These are phyloP conservation scores for Augochlora pura DNA, from an alignment of 1,140 invertebrate species.

Conservation along the genomic window DNA sequence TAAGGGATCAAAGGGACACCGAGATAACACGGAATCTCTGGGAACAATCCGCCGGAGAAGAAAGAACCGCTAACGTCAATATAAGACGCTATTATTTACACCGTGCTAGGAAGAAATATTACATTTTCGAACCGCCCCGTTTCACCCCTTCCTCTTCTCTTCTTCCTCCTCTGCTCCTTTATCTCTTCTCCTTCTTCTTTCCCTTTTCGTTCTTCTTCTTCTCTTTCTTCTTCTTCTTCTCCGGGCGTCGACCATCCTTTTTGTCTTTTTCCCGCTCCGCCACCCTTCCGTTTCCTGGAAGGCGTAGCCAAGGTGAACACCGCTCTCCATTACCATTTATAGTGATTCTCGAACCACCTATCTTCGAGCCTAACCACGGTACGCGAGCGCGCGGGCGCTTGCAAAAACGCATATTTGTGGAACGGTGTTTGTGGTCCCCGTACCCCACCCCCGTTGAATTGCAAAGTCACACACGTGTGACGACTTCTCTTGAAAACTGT, in stretches of 20 bases:
- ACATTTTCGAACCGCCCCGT: constrained; percentile 70
- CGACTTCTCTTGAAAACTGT: constrained; percentile 12
- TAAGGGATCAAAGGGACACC: not conserved
- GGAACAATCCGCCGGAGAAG: constrained; percentile 12
- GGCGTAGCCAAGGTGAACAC: constrained; percentile 53
- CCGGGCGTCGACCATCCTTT: not conserved
- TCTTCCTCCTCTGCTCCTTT: not conserved
- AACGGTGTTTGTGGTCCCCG: constrained; percentile 7
- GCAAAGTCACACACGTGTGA: constrained; percentile 45
- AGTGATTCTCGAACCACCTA: constrained; percentile 75
- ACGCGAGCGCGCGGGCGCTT: too few relatives aligned
- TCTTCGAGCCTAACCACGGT: constrained; percentile 49
- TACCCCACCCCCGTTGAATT: constrained; percentile 40
- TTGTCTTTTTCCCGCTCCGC: constrained; percentile 2
- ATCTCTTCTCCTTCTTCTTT: constrained; percentile 15
- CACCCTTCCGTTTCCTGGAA: constrained; percentile 44
- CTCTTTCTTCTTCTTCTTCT: constrained; percentile 10
- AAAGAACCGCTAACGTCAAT: constrained; percentile 40
- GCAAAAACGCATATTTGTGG: constrained; percentile 56
- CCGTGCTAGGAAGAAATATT: constrained; percentile 72
- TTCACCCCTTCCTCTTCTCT: constrained; percentile 24
- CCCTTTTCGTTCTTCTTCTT: too few relatives aligned
- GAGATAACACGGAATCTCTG: not conserved
- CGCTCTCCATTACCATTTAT: constrained; percentile 78
- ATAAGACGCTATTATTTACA: constrained; percentile 71